Base-by-base conservation (phyloP, 1,140 invertebrate species). In the Ceratina japonica region DNA sequence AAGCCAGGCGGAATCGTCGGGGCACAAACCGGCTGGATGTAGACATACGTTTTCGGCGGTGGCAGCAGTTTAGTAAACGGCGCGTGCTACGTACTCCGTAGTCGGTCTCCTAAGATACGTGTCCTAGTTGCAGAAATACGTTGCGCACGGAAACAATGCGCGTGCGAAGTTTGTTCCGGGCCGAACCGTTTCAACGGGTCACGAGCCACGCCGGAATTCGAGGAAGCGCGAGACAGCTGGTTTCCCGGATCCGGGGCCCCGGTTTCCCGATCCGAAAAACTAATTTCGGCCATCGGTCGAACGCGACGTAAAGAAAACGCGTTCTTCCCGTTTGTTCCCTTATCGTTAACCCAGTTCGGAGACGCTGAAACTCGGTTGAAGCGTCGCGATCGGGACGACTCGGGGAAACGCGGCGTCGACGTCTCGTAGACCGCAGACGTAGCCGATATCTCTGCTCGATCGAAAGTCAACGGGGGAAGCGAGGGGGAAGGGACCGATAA, bases 71-170 rank as follows among this genome's bases (percentile, higher is more conserved):
- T 16, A 59, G 72, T 65, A 65, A 64, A 65, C 59, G 71, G 31
- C 59, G 20, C n/a, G 27, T 18, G 18, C 3, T 18, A 27, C 18
- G 3, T 63, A 63, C 10, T n/a, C n/a, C 10, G 24, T 13, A 10
- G 22, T 8, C 10, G 24, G 15, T 24, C 31, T 13, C 20, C 8
- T 27, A 27, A 52, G 15, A 64, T 74, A 64, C 22, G 15, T 49
- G 54, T 59, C 37, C 63, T 13, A 75, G 52, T 75, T 75, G 44
- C 31, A 59, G 27, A 66, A 65, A 75, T 31, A 22, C 31, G 52
- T 59, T 13, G 27, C 15, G 49, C 27, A 5, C 24, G 27, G 61
- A 22, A 54, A 66, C 54, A 59, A 58, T 37, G 37, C 37, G 37
- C 37, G n/a, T 31, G 27, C 16, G 56, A 75, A 27, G 20, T 59